These are phyloP conservation scores for Thelaira solivaga DNA, from an alignment of 2,888 invertebrate species.

Conservation along the genomic window DNA sequence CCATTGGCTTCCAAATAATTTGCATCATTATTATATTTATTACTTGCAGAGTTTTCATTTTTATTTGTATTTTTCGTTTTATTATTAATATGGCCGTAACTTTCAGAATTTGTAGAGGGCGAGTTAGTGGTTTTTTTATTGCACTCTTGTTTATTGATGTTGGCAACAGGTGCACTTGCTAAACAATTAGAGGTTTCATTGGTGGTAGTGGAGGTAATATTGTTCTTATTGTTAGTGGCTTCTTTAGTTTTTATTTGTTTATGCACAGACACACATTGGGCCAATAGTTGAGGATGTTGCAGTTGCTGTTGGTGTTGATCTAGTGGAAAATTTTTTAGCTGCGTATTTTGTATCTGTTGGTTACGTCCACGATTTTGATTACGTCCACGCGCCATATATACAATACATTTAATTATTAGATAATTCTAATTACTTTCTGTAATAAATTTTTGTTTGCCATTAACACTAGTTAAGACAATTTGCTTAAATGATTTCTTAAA, in stretches of 20 bases:
- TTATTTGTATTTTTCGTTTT: slow-evolving; percentile 51
- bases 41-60: slow-evolving; percentile 21
- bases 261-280: slow-evolving; percentile 43
- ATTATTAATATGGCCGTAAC: slow-evolving; percentile 57
- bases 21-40: slow-evolving; percentile 41
- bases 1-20: slow-evolving; percentile 39
- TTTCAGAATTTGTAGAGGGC: slow-evolving; percentile 63
- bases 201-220: slow-evolving; percentile 47
- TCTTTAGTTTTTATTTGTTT: slow-evolving; percentile 52
- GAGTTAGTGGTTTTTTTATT: slow-evolving; percentile 54
- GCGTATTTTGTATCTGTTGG: slow-evolving; percentile 64
- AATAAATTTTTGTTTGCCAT: slow-evolving; percentile 31
- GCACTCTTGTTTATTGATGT: slow-evolving; percentile 51
- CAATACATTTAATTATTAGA: slow-evolving; percentile 74
- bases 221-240: slow-evolving; percentile 31
- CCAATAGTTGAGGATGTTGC: slow-evolving; percentile 55
- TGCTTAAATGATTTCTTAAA: slow-evolving; percentile 11
- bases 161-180: slow-evolving; percentile 61
- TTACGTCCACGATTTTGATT: slow-evolving; percentile 73
- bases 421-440: slow-evolving; percentile 67
- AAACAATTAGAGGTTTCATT: slow-evolving; percentile 60
- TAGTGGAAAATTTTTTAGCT: slow-evolving; percentile 59
- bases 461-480: not conserved
- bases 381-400: slow-evolving; percentile 77
- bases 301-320: slow-evolving; percentile 54